Evolutionary conservation across 2,888 invertebrate species (phyloP).

Genomic region (Neria commutata): DNA sequence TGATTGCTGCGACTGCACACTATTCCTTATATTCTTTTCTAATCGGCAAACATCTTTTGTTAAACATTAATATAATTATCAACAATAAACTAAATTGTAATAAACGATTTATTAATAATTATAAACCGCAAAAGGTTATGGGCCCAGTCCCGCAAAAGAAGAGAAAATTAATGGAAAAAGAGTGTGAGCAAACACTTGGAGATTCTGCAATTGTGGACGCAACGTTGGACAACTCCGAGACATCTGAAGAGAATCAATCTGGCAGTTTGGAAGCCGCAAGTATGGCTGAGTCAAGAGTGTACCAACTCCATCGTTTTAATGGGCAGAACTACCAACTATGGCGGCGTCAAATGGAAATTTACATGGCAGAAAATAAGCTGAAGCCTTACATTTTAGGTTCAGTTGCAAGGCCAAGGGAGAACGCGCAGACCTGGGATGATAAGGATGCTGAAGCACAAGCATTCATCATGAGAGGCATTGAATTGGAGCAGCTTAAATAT

Average conservation of each 20-base stretch:
- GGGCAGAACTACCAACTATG: conserved; percentile 23
- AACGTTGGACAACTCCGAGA: not conserved
- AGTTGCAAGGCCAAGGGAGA: conserved; percentile 5
- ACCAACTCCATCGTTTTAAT: conserved; percentile 27
- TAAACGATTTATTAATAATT: too few relatives aligned
- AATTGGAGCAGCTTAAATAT: conserved; percentile 30
- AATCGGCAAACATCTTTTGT: too few relatives aligned
- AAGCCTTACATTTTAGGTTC: conserved; percentile 29
- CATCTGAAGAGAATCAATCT: too few relatives aligned
- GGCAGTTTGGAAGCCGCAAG: too few relatives aligned
- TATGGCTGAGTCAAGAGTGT: conserved; percentile 23
- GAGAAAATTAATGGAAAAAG: too few relatives aligned
- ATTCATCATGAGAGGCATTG: conserved; percentile 30
- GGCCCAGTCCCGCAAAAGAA: too few relatives aligned
- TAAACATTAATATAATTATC: too few relatives aligned
- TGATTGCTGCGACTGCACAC: too few relatives aligned
- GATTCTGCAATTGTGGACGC: not conserved
- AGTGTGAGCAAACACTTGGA: too few relatives aligned
- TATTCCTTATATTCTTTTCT: too few relatives aligned
- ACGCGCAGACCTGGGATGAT: conserved; percentile 24
- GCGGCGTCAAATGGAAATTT: conserved; percentile 26
- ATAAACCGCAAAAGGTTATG: too few relatives aligned
- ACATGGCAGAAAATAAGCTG: conserved; percentile 30
- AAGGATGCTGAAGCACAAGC: conserved; percentile 31
- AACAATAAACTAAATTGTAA: too few relatives aligned